phyloP scores from a whole-genome alignment of 2,113 vertebrate genomes.

The Empidonax traillii region DNA sequence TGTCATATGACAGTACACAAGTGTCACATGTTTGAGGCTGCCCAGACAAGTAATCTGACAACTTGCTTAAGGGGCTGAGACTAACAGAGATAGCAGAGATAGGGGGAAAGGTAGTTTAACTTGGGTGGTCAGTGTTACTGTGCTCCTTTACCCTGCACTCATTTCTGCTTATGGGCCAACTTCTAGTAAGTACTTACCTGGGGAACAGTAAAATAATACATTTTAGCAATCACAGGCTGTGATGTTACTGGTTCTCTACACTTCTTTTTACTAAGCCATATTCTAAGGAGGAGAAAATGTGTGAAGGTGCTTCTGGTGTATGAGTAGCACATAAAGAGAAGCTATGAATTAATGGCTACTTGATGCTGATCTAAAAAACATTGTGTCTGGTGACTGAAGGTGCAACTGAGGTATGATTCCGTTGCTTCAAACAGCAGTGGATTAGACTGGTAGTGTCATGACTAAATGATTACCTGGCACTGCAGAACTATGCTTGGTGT shows the following conservation, averaged over 20 bases:
- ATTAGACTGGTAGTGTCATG: neutral
- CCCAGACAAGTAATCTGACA: neutral
- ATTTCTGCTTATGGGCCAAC: neutral
- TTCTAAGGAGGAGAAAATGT: neutral
- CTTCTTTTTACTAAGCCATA: neutral
- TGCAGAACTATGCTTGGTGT: neutral
- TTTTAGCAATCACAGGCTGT: neutral
- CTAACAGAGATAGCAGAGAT: neutral
- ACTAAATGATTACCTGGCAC: neutral
- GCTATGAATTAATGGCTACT: neutral
- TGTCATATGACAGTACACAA: conserved; percentile 52
- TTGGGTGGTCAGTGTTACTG: neutral
- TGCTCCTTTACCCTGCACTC: neutral
- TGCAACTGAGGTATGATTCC: neutral
- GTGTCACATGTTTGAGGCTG: conserved; percentile 46
- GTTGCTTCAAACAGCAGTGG: neutral
- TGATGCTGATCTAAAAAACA: neutral
- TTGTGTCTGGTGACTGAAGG: neutral
- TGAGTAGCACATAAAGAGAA: neutral
- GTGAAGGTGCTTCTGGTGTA: neutral
- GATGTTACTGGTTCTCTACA: neutral
- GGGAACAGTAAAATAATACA: neutral
- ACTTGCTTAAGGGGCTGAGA: neutral
- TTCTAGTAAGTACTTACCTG: neutral
- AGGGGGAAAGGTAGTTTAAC: neutral